phyloP scores from a whole-genome alignment of 2,113 vertebrate species.

The Ictidomys tridecemlineatus region DNA sequence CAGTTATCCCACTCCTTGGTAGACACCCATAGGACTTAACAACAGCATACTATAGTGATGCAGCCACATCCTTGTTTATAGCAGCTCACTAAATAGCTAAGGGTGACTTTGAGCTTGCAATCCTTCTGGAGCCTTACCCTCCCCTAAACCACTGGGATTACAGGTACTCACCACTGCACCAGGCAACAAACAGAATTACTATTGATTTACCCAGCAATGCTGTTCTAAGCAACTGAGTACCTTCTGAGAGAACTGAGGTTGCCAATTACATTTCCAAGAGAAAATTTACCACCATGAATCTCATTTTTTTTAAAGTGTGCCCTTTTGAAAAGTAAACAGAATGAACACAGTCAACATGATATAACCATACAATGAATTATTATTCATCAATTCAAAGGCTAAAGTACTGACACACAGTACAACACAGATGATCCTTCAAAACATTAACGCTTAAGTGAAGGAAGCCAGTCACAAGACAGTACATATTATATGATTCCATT shows the following conservation, averaged over 20 bases:
- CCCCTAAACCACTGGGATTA: too few relatives aligned
- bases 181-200: background rate
- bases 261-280: background rate
- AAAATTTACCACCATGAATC: background rate
- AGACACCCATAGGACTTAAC: too few relatives aligned
- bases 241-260: background rate
- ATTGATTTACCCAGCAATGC: background rate
- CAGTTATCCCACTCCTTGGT: too few relatives aligned
- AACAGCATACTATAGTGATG: too few relatives aligned
- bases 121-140: too few relatives aligned
- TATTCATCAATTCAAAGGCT: slow-evolving; percentile 16
- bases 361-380: background rate
- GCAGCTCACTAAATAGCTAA: too few relatives aligned
- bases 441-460: background rate
- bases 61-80: too few relatives aligned
- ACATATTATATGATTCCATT: background rate
- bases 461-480: background rate
- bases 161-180: too few relatives aligned
- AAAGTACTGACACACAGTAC: background rate
- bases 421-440: background rate
- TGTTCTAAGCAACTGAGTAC: background rate
- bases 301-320: background rate
- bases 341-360: background rate
- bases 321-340: slow-evolving; percentile 17
- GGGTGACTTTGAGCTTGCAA: too few relatives aligned